Conservation (phyloP, 2,113 vertebrate species). For the Sarotherodon lohbergeri region DNA sequence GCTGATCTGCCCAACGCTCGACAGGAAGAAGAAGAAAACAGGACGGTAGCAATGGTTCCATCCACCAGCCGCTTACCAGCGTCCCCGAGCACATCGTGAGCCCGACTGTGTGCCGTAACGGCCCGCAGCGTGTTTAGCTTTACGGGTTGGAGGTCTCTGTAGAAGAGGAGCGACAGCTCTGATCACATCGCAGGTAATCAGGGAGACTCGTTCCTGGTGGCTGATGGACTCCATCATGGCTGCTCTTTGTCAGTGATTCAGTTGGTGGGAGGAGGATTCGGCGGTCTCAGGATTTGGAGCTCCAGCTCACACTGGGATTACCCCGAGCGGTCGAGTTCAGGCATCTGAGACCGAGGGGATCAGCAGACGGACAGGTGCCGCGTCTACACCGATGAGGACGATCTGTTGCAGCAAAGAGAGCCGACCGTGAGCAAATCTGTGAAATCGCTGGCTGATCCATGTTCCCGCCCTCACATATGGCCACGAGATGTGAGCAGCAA, state of each 20-base stretch:
- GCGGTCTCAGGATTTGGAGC: background rate
- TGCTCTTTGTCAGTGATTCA: background rate
- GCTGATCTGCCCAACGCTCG: background rate
- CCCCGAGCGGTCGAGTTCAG: background rate
- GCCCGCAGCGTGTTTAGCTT: background rate
- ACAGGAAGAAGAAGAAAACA: background rate
- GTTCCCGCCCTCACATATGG: background rate
- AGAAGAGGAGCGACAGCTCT: background rate
- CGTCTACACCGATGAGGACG: background rate
- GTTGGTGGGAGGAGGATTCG: background rate
- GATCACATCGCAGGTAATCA: background rate
- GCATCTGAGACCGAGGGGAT: background rate
- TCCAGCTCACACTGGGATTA: background rate
- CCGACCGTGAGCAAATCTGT: background rate
- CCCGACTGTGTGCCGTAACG: background rate
- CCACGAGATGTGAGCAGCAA: background rate
- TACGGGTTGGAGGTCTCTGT: background rate
- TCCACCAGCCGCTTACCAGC: background rate
- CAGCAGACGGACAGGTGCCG: accelerated
- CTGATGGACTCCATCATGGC: background rate
- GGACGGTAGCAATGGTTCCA: background rate
- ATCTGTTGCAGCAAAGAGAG: background rate
- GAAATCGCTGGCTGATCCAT: background rate
- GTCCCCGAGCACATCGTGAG: too few relatives aligned
- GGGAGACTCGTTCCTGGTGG: background rate